phyloP scores from a whole-genome alignment of 1,140 invertebrate species.

The Atta colombica region DNA sequence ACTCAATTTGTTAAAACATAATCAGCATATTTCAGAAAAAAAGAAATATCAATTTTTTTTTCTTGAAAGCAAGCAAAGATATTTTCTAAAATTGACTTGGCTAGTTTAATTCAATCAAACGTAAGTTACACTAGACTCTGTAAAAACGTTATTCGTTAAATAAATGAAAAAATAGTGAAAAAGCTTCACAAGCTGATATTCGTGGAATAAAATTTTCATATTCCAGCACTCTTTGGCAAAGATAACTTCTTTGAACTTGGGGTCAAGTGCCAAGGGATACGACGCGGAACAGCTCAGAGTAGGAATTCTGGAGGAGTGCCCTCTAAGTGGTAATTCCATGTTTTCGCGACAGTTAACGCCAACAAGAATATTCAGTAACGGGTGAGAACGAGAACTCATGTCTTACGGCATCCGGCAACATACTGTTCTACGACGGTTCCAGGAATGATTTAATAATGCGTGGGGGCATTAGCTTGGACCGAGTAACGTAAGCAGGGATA shows the following conservation, averaged over 20 bases:
- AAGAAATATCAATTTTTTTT: background rate
- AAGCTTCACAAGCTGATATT: background rate
- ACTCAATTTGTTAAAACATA: slow-evolving; percentile 29
- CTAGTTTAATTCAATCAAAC: background rate
- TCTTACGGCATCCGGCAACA: slow-evolving; percentile 60
- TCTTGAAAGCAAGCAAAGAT: background rate
- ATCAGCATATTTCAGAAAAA: background rate
- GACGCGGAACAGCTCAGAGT: background rate
- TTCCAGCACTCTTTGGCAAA: slow-evolving; percentile 18
- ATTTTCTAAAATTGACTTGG: background rate
- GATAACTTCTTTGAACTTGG: slow-evolving; percentile 54
- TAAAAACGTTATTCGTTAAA: background rate
- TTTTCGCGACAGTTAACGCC: slow-evolving; percentile 58
- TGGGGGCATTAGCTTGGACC: slow-evolving; percentile 79
- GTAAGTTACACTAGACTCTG: background rate
- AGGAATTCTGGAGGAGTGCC: slow-evolving; percentile 20
- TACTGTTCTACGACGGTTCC: slow-evolving; percentile 64
- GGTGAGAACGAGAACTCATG: slow-evolving; percentile 43
- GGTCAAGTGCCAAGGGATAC: slow-evolving; percentile 36
- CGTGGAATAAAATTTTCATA: slow-evolving; percentile 3
- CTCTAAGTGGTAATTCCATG: slow-evolving; percentile 64
- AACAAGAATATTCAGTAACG: slow-evolving; percentile 36
- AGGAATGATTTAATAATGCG: slow-evolving; percentile 84
- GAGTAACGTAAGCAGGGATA: slow-evolving; percentile 81
- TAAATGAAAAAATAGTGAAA: background rate